Base-by-base conservation (phyloP, 2,797 vertebrate genomes). In the Chromobotia macracanthus region DNA sequence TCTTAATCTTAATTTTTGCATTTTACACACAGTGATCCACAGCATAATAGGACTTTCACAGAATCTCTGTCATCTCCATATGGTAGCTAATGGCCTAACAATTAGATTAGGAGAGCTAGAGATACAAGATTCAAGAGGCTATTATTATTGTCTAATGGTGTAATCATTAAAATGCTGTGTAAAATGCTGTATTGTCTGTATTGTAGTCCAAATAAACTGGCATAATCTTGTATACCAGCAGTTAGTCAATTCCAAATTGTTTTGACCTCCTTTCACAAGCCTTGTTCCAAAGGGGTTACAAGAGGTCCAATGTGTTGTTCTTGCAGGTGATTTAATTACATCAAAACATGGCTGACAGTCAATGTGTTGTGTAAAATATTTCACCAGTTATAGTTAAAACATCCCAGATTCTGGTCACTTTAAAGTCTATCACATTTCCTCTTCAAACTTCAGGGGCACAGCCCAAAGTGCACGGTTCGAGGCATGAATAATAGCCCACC, bases 71-170 rank as follows among this genome's bases (percentile, higher is more conserved):
- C 65, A 86, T 78, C 58, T 53, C 70, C 63, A 66, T 44, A 64
- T 58, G 77, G 53, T 63, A 46, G 64, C 65, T 79, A 80, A 83
- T 86, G 53, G 69, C 53, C 53, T 53, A 53, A 79, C 44, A 80
- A 86, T 82, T 19, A 46, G 82, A 80, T 82, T 73, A 72, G 70
- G 48, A 2, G 12, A 68, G 82, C 82, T 82, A 66, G 19, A 67
- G 75, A 77, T 63, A 51, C 15, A 35, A 50, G 31, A 72, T 64
- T 79, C 58, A 65, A 72, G 58, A 67, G 64, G 73, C 58, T 48
- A 48, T 77, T 73, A 72, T 69, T 61, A 35, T 79, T 79, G 50
- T 71, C 74, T 78, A 81, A 86, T 84, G 68, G 31, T 56, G 60
- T 70, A 63, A 76, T 56, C 41, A 71, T 58, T 71, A 58, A 31